Evolutionary conservation across 2,888 invertebrate genomes (phyloP).

Genomic region (Drosophila conformis): DNA sequence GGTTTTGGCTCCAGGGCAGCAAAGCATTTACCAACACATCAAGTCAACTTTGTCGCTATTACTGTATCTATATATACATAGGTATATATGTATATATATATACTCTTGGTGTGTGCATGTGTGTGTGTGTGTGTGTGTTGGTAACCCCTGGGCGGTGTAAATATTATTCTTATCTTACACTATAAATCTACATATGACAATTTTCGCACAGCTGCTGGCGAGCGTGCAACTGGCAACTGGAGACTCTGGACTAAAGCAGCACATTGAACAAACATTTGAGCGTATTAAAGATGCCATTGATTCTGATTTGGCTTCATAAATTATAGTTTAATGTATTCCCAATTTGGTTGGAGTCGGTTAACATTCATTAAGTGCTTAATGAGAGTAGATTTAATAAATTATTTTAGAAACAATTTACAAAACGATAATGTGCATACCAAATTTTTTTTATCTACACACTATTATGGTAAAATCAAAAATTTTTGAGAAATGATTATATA

Average conservation of each 20-base stretch:
- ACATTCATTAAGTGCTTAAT: background rate
- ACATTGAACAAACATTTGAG: constrained; percentile 11
- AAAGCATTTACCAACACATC: constrained; percentile 68
- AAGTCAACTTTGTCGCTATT: constrained; percentile 62
- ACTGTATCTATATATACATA: constrained; percentile 28
- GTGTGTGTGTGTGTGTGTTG: constrained; percentile 8
- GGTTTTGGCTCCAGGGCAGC: constrained; percentile 53
- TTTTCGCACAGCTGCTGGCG: constrained; percentile 67
- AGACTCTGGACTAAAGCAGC: constrained; percentile 13
- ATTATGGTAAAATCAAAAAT: background rate
- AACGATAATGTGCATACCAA: too few relatives aligned
- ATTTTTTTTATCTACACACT: background rate
- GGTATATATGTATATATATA: background rate
- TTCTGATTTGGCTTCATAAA: constrained; percentile 8
- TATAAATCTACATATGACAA: constrained; percentile 82
- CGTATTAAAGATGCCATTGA: constrained; percentile 36
- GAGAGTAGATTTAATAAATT: background rate
- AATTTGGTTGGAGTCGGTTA: constrained; percentile 8
- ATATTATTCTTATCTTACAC: constrained; percentile 78
- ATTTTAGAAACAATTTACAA: background rate
- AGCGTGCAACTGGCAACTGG: constrained; percentile 37
- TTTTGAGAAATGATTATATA: background rate
- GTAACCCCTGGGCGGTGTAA: constrained; percentile 74
- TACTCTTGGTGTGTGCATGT: constrained; percentile 13
- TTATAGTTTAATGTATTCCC: constrained; percentile 6